A percentile compares a stretch with the other conserved stretches of the same genome.
Evolutionary conservation across 2,888 invertebrate genomes (phyloP).

Genomic region (Nycteola revayana): DNA sequence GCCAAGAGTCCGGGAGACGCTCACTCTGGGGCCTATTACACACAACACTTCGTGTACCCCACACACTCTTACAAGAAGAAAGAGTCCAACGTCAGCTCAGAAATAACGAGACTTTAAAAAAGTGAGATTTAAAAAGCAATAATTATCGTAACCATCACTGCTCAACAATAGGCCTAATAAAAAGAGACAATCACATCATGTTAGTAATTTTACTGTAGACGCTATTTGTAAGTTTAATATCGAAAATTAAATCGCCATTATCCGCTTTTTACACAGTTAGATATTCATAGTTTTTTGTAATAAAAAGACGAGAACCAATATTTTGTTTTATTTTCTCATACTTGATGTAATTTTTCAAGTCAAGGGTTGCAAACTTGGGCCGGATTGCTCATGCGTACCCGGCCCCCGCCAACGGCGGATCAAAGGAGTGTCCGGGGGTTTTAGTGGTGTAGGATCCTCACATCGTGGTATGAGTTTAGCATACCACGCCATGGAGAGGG

Average conservation of each 20-base stretch:
- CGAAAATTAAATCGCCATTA: constrained; percentile 11
- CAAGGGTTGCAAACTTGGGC: too few relatives aligned
- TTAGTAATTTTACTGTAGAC: constrained; percentile 13
- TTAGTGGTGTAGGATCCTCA: too few relatives aligned
- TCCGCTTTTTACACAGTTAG: constrained; percentile 28
- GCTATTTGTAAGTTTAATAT: constrained; percentile 26
- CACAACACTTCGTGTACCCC: constrained; percentile 75
- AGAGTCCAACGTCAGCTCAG: constrained; percentile 84
- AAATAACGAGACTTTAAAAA: constrained; percentile 84
- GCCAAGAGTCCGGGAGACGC: constrained; percentile 59
- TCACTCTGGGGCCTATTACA: constrained; percentile 61
- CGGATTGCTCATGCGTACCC: too few relatives aligned
- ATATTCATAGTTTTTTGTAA: constrained; percentile 48
- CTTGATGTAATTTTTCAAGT: too few relatives aligned
- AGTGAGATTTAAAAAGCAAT: constrained; percentile 23
- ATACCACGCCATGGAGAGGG: too few relatives aligned
- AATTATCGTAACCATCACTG: constrained; percentile 31
- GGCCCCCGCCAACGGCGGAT: too few relatives aligned
- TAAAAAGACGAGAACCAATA: constrained; percentile 22
- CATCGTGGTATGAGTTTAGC: too few relatives aligned
- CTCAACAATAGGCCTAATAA: constrained; percentile 45
- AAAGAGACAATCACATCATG: constrained; percentile 14
- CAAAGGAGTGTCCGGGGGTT: too few relatives aligned
- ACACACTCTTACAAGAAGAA: constrained; percentile 76
- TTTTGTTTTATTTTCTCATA: too few relatives aligned